Conservation (phyloP, 2,113 vertebrate species). For the Spheniscus mendiculus region DNA sequence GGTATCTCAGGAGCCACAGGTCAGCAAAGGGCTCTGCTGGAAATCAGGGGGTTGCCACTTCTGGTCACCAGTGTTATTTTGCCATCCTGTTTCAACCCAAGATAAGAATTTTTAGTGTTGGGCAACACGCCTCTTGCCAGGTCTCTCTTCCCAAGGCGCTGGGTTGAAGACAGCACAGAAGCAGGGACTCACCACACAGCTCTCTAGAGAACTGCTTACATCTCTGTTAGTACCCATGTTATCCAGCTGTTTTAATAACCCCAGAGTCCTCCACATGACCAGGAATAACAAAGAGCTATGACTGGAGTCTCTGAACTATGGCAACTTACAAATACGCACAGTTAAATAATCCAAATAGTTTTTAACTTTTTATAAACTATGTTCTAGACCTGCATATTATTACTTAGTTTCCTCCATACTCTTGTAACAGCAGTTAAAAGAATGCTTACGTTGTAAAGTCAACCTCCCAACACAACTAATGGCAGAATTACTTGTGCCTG, state of each 20-base stretch:
- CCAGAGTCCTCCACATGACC: neutral
- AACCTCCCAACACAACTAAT: neutral
- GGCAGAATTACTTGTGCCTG: neutral
- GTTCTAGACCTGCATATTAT: neutral
- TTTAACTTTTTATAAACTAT: neutral
- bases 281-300: neutral
- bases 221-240: neutral
- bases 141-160: neutral
- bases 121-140: neutral
- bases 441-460: neutral
- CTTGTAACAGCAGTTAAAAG: neutral
- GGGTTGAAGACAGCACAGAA: neutral
- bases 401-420: neutral
- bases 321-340: neutral
- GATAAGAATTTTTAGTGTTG: neutral
- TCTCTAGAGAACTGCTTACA: neutral
- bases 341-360: neutral
- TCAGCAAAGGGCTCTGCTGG: neutral
- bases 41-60: neutral
- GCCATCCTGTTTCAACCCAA: neutral
- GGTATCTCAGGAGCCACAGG: neutral
- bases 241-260: neutral
- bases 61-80: rapidly evolving
- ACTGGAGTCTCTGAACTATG: neutral
- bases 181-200: neutral